Base-by-base conservation (phyloP, 2,797 vertebrate genomes). In the Xiphophorus birchmanni region DNA sequence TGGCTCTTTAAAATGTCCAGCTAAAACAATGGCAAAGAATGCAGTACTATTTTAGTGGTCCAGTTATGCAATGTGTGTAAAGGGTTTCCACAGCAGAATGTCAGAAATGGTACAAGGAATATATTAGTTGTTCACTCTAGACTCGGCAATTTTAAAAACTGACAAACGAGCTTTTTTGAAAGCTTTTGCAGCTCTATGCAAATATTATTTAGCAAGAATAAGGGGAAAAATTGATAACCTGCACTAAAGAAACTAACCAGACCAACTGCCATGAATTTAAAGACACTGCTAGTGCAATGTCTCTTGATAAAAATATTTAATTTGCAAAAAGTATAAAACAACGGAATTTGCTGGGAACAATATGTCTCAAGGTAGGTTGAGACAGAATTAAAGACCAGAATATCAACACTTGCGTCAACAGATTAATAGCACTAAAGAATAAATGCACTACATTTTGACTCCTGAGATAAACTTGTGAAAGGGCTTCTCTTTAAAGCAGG, bases 391-490 rank as follows among this genome's bases (percentile, higher is more conserved):
- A 83, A 71, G 18, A 77, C 50, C 1, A 3, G 2, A 52, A 48
- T 44, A 48, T 12, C 18, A 65, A 37, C 50, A 21, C 44, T 32
- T 13, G n/a, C 80, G 69, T 79, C 13, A 75, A 32, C 60, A 72
- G 40, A 63, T 42, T 60, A 54, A 6, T 58, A 78, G 35, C 54
- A 56, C 10, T 5, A 21, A 26, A 71, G 40, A 73, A 82, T 83
- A 45, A 83, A 87, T 73, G 60, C 76, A 37, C 60, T 52, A 40
- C 13, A 58, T 56, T 35, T 26, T 35, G 35, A 81, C 73, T 79
- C 63, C 60, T 48, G 47, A 69, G 18, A 52, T 87, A 80, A 89
- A 90, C 77, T 75, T 75, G 69, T 84, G 86, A 89, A 89, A 73
- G 60, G 76, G 87, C 23, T 56, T 73, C 76, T 84, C 65, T 80